A percentile compares a stretch with the other conserved stretches of the same genome.
phyloP scores from a whole-genome alignment of 2,797 vertebrate species.

The Acanthiza pusilla region DNA sequence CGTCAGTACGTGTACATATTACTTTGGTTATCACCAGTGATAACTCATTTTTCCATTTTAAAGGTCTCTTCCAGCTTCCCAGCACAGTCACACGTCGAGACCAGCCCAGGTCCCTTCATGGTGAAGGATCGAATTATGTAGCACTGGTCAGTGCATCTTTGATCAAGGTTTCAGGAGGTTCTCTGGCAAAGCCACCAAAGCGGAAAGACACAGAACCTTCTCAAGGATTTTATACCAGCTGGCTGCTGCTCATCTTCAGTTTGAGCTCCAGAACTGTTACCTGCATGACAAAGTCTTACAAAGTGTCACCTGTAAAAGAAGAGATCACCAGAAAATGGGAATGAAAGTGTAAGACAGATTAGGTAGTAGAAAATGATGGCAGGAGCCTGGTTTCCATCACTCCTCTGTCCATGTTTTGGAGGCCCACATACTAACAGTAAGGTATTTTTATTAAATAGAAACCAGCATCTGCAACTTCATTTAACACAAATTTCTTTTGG shows the following conservation, averaged over 20 bases:
- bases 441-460: neutral
- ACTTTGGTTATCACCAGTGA: neutral
- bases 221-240: neutral
- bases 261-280: neutral
- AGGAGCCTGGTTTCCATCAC: neutral
- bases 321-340: neutral
- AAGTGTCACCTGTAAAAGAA: neutral
- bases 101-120: accelerated
- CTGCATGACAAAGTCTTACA: neutral
- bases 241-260: neutral
- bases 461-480: neutral
- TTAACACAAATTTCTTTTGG: neutral
- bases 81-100: neutral
- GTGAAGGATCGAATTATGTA: accelerated
- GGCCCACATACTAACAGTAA: neutral
- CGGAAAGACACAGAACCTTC: neutral
- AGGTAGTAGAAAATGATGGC: neutral
- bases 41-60: neutral
- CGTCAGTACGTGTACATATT: accelerated
- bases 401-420: neutral
- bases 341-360: neutral
- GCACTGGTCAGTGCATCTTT: neutral
- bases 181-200: neutral
- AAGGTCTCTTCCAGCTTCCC: neutral
- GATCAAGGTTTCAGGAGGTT: neutral